These are phyloP conservation scores for Clarias platycephalus DNA, from an alignment of 2,797 vertebrate species.

Conservation along the genomic window DNA sequence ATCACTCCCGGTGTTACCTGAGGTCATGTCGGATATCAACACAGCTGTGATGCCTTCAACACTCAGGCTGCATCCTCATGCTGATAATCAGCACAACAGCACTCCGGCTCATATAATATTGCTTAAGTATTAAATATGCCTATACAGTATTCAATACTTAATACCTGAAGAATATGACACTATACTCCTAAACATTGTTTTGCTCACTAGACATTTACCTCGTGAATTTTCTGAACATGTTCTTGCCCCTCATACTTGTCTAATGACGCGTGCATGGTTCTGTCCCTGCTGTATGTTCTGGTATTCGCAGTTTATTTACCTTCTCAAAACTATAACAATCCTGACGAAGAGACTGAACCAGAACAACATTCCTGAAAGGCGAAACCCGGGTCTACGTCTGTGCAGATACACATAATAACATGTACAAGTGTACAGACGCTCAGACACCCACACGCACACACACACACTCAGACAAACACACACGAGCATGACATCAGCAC, in stretches of 20 bases:
- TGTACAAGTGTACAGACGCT: neutral
- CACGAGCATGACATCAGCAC: slow-evolving; percentile 50
- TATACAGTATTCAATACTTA: too few relatives aligned
- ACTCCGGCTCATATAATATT: too few relatives aligned
- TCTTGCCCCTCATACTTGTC: neutral
- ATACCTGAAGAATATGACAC: neutral
- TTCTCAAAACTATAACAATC: neutral
- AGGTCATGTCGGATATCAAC: too few relatives aligned
- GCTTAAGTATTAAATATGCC: too few relatives aligned
- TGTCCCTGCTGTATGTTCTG: neutral
- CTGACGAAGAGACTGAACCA: slow-evolving; percentile 1
- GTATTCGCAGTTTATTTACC: neutral
- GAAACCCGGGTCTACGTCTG: neutral
- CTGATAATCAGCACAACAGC: too few relatives aligned
- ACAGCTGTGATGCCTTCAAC: too few relatives aligned
- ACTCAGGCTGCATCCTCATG: too few relatives aligned
- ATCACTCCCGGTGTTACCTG: too few relatives aligned
- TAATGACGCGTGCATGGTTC: neutral
- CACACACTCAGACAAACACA: slow-evolving; percentile 5
- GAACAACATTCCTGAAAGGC: slow-evolving; percentile 3
- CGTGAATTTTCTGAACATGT: neutral
- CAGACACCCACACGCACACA: neutral
- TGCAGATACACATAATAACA: neutral
- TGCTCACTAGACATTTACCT: neutral
- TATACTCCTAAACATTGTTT: neutral